These are phyloP conservation scores for Emydura subglobosa DNA, from an alignment of 2,113 vertebrate species.

Conservation along the genomic window DNA sequence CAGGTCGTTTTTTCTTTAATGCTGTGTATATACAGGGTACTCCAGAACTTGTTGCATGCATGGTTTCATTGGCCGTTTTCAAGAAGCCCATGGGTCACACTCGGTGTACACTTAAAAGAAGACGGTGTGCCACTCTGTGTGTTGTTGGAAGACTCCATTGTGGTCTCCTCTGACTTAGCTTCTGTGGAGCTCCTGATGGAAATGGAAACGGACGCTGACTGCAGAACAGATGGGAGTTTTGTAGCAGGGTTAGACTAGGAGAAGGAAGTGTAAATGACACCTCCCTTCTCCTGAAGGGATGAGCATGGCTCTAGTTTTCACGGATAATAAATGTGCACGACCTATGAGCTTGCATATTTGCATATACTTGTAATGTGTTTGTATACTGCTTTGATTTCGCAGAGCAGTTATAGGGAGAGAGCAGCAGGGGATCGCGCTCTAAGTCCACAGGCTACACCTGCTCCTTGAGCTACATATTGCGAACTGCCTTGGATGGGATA, in stretches of 20 bases:
- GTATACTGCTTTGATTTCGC: background rate
- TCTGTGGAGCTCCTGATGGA: background rate
- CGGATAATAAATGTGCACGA: fast-evolving
- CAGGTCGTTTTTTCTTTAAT: fast-evolving
- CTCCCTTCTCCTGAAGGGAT: background rate
- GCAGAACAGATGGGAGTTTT: background rate
- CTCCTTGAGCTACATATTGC: background rate
- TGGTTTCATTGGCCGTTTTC: background rate
- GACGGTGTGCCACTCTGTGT: background rate
- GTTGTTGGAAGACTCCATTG: too few relatives aligned
- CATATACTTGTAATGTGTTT: background rate
- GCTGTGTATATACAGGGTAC: background rate
- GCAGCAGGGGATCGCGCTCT: fast-evolving
- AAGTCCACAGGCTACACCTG: background rate
- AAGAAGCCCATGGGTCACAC: fast-evolving
- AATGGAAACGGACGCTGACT: background rate
- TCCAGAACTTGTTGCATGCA: background rate
- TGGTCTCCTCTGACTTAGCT: background rate
- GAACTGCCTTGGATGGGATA: background rate
- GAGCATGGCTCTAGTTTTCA: background rate
- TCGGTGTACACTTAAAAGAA: background rate
- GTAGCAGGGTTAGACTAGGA: fast-evolving
- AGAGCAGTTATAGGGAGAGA: fast-evolving
- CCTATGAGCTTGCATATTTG: background rate
- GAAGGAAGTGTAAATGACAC: background rate